Base-by-base conservation (phyloP, 2,888 invertebrate species). In the Serrognathus titanus region DNA sequence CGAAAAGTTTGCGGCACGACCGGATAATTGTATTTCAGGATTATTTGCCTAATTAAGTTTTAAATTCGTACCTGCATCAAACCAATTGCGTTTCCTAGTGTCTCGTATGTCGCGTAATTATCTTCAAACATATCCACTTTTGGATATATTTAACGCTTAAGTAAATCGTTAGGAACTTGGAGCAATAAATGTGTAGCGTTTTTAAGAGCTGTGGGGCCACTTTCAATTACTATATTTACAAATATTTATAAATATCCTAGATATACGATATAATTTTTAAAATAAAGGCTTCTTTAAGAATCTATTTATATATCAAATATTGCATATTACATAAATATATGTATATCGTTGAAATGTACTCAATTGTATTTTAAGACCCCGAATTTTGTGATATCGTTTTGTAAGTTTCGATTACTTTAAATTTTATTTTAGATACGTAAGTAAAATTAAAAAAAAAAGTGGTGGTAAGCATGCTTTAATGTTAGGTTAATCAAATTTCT, bases 161-260 rank as follows among this genome's bases (percentile, higher is more conserved):
- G 31, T 50, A 37, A 24, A 12, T 6, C 16, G 36, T 48, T 24
- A 10, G 40, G 20, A 48, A 39, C 40, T 54, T 16, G 55, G 50
- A 55, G 55, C 55, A 55, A 55, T 55, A 55, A 55, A 40, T 46
- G 37, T 55, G 50, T 50, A 55, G 55, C 43, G 49, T 49, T 37
- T 37, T 43, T 43, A 43, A 43, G 12, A 55, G 49, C 35, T 48
- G 31, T 37, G 55, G 55, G 55, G 55, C 55, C 55, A 55, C 50
- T 38, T 49, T 37, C 45, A 46, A 45, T 49, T 49, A 50, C 49
- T 55, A 49, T 24, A 49, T 20, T 37, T 35, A 47, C 24, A 11
- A 31, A 48, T 43, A 10, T 36, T 13, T 13, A 48, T 36, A 36
- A 31, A 13, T 11, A 48, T 31, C 9, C 12, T 37, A 10, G n/a